phyloP scores from a whole-genome alignment of 2,888 invertebrate species.

The Drosophila sordidapex region DNA sequence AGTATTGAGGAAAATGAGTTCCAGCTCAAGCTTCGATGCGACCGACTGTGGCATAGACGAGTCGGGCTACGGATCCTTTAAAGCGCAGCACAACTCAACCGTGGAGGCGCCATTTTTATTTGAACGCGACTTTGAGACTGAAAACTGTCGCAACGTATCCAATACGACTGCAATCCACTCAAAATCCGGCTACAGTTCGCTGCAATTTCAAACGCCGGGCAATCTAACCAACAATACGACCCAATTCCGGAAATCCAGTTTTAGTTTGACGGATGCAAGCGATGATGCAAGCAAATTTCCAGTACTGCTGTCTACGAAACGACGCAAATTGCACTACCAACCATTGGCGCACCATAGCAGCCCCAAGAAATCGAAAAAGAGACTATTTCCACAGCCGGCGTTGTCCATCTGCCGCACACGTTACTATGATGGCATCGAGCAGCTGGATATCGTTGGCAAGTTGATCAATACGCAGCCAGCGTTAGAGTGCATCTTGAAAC shows the following conservation, averaged over 20 bases:
- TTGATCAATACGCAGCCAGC: slow-evolving; percentile 57
- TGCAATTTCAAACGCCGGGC: slow-evolving; percentile 58
- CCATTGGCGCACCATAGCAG: slow-evolving; percentile 52
- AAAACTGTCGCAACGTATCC: slow-evolving; percentile 66
- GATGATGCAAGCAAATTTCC: slow-evolving; percentile 45
- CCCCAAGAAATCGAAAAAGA: slow-evolving; percentile 72
- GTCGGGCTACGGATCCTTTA: slow-evolving; percentile 71
- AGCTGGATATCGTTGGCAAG: slow-evolving; percentile 63
- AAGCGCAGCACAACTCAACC: slow-evolving; percentile 67
- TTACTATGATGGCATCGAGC: slow-evolving; percentile 63
- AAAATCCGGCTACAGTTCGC: slow-evolving; percentile 24
- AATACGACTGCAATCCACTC: slow-evolving; percentile 33
- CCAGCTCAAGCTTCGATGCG: slow-evolving; percentile 40
- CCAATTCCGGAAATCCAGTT: slow-evolving; percentile 31
- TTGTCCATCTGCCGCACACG: slow-evolving; percentile 43
- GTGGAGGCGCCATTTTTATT: slow-evolving; percentile 74
- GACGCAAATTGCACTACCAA: slow-evolving; percentile 52
- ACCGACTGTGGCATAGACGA: slow-evolving; percentile 60
- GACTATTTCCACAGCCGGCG: slow-evolving; percentile 51
- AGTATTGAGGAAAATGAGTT: slow-evolving; percentile 29
- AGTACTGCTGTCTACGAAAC: slow-evolving; percentile 35
- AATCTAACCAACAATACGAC: slow-evolving; percentile 8
- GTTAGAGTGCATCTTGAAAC: slow-evolving; percentile 54
- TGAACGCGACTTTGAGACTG: slow-evolving; percentile 56
- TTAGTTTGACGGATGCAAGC: slow-evolving; percentile 21